Conservation (phyloP, 2,888 invertebrate genomes). For the Pseudococcus jackbeardsleyi region DNA sequence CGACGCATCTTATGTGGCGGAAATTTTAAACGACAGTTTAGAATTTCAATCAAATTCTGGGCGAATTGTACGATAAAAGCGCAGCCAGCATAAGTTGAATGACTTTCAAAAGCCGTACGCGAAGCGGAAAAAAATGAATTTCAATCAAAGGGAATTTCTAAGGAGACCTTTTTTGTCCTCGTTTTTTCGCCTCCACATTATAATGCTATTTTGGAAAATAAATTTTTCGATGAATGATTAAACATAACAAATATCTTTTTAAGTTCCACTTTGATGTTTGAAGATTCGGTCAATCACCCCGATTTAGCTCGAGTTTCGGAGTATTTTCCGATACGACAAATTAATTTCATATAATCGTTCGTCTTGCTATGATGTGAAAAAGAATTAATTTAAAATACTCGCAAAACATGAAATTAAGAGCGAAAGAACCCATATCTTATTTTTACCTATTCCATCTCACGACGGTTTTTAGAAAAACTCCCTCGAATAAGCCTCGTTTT, state of each 20-base stretch:
- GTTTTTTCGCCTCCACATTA: background rate
- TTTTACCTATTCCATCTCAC: too few relatives aligned
- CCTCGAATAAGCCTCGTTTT: background rate
- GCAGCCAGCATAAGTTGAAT: slow-evolving; percentile 2
- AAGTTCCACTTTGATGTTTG: slow-evolving; percentile 7
- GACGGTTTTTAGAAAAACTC: background rate
- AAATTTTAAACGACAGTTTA: background rate
- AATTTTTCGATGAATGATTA: slow-evolving; percentile 14
- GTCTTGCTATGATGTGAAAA: background rate
- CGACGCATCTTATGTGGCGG: background rate
- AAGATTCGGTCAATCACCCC: slow-evolving; percentile 9
- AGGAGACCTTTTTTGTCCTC: background rate
- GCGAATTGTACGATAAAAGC: background rate
- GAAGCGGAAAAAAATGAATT: slow-evolving; percentile 12
- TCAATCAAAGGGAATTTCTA: slow-evolving; percentile 3
- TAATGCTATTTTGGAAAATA: background rate
- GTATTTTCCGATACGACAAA: background rate
- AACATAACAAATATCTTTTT: background rate
- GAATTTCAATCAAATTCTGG: background rate
- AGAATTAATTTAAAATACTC: background rate
- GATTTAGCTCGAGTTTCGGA: background rate
- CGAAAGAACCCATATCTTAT: background rate
- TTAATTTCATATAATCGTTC: background rate
- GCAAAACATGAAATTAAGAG: background rate
- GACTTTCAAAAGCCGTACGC: background rate